Conservation (phyloP, 37 sponge, comb jelly and placozoan species). For the Crambe crambe region DNA sequence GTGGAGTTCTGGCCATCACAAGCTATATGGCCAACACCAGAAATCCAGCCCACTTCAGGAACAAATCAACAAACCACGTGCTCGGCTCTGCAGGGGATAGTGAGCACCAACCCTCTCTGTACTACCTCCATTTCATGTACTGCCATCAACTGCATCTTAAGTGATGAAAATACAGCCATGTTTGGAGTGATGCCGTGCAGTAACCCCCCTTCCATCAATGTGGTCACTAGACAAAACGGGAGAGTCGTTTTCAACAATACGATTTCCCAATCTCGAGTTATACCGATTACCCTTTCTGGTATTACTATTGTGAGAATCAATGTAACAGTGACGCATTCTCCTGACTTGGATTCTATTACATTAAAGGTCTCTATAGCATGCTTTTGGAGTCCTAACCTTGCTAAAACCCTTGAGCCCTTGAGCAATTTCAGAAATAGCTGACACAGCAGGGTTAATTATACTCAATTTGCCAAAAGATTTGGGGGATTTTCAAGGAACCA, state of each 20-base stretch:
- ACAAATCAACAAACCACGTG: background rate
- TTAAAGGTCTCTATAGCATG: background rate
- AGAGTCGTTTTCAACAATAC: background rate
- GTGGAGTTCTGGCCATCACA: too few relatives aligned
- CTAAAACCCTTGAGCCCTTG: too few relatives aligned
- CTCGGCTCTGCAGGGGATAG: background rate
- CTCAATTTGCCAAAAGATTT: too few relatives aligned
- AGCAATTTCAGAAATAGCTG: too few relatives aligned
- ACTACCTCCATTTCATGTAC: background rate
- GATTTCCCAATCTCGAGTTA: background rate
- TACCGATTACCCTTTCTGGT: background rate
- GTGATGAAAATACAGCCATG: background rate
- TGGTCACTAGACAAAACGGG: background rate
- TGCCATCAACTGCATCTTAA: background rate
- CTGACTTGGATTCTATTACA: background rate
- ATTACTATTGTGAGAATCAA: background rate
- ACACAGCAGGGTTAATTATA: too few relatives aligned
- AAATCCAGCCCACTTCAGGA: too few relatives aligned
- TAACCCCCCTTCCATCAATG: background rate
- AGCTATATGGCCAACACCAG: too few relatives aligned
- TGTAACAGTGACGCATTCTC: background rate
- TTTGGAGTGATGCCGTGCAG: background rate
- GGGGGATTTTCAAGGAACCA: too few relatives aligned
- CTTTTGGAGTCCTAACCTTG: too few relatives aligned
- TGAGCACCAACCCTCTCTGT: background rate